These are phyloP conservation scores for Venustaconcha ellipsiformis DNA, from an alignment of 1,140 invertebrate genomes.

Conservation along the genomic window DNA sequence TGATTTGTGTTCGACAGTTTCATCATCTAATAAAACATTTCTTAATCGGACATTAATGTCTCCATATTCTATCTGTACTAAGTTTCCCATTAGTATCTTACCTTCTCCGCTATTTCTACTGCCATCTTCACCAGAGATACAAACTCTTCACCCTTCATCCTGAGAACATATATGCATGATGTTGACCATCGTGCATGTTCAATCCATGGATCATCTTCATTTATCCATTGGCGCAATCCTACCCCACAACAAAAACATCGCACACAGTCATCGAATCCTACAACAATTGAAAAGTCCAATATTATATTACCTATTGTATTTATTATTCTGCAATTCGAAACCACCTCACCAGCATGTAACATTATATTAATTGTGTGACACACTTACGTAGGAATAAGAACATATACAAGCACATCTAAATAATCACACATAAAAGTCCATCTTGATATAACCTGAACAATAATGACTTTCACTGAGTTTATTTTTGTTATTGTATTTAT, in stretches of 20 bases:
- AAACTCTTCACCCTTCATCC: too few species aligned
- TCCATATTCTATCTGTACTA: too few species aligned
- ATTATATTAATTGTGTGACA: not conserved
- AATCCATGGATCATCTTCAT: constrained; percentile 3
- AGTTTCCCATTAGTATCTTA: too few species aligned
- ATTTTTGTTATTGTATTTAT: not conserved
- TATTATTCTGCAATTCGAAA: not conserved
- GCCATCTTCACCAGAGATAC: too few species aligned
- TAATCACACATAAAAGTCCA: not conserved
- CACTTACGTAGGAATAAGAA: not conserved
- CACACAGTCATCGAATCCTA: constrained; percentile 8
- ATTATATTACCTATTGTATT: not conserved
- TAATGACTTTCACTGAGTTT: not conserved
- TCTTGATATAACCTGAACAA: not conserved
- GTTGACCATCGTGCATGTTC: constrained; percentile 11
- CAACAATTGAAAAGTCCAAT: not conserved
- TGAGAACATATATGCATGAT: not conserved
- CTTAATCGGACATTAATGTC: too few species aligned
- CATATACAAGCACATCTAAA: not conserved
- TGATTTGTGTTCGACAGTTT: too few species aligned
- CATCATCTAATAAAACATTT: too few species aligned
- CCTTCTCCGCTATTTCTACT: too few species aligned
- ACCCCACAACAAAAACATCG: constrained; percentile 15
- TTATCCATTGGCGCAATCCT: constrained; percentile 10
- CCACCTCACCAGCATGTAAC: not conserved